A percentile compares a stretch with the other conserved stretches of the same genome.
These are phyloP conservation scores for Smutsia gigantea DNA, from an alignment of 2,797 vertebrate genomes.

Conservation along the genomic window DNA sequence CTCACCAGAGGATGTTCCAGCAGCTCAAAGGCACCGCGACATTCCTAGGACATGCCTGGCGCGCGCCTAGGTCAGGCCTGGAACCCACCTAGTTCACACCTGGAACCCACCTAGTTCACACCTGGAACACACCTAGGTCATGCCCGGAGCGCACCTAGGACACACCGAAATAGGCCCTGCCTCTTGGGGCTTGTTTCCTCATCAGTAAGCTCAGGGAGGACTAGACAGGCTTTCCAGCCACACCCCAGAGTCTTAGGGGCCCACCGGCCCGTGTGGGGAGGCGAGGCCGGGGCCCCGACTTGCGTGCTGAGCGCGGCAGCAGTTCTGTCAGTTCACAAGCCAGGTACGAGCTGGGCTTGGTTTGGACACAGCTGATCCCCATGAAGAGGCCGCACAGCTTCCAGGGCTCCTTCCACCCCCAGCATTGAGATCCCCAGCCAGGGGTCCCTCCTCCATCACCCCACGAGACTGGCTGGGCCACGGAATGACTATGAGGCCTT, in stretches of 20 bases:
- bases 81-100: no score
- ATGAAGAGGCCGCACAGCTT: not conserved
- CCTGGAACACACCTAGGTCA: not conserved
- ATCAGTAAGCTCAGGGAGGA: accelerated
- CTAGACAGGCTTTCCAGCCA: not conserved
- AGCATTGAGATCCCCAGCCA: accelerated
- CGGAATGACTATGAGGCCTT: not conserved
- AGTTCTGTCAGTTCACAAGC: not conserved
- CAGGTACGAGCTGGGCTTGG: not conserved
- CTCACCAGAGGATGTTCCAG: not conserved
- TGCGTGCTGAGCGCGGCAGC: no score
- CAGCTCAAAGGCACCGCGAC: no score
- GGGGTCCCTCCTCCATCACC: not conserved
- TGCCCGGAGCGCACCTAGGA: not conserved
- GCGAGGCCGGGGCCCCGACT: no score
- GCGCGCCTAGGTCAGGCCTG: no score
- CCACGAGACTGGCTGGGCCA: not conserved
- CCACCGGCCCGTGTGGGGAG: accelerated
- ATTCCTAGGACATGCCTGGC: not conserved
- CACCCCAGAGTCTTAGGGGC: not conserved
- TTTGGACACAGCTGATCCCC: not conserved
- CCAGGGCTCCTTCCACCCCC: not conserved
- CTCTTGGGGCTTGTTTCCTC: not conserved
- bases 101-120: not conserved
- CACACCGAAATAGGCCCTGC: no score